Percentiles rank a stretch among this genome's conserved stretches.
Evolutionary conservation across 2,113 vertebrate genomes (phyloP).

Genomic region (Sapajus apella): DNA sequence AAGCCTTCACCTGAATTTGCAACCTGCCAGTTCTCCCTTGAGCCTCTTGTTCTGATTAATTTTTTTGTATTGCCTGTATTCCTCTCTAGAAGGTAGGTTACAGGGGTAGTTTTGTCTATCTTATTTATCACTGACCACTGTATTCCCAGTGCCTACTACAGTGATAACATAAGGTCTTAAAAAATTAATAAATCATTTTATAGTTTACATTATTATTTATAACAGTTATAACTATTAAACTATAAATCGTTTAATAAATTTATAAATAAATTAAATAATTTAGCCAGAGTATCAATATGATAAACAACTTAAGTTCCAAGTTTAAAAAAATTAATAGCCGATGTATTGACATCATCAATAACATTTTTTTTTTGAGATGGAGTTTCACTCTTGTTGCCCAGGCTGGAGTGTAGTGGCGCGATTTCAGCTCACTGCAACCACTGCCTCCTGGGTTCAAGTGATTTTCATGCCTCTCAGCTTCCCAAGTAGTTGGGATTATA

Average conservation of each 20-base stretch:
- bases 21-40: neutral
- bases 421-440: too few species aligned
- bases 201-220: too few species aligned
- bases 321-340: neutral
- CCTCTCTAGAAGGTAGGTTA: neutral
- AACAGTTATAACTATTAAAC: too few species aligned
- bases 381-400: too few species aligned
- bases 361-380: too few species aligned
- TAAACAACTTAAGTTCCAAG: neutral
- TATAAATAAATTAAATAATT: neutral
- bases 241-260: neutral
- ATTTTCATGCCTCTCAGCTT: too few species aligned
- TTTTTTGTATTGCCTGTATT: neutral
- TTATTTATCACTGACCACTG: neutral
- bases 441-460: too few species aligned
- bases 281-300: neutral
- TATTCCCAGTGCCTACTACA: neutral
- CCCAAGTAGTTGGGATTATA: too few species aligned
- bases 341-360: neutral
- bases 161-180: neutral
- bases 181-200: neutral
- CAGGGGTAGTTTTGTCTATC: neutral
- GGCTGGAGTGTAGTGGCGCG: too few species aligned
- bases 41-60: neutral
- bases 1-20: neutral